Conservation (phyloP, 2,113 vertebrate genomes). For the Albula glossodonta region DNA sequence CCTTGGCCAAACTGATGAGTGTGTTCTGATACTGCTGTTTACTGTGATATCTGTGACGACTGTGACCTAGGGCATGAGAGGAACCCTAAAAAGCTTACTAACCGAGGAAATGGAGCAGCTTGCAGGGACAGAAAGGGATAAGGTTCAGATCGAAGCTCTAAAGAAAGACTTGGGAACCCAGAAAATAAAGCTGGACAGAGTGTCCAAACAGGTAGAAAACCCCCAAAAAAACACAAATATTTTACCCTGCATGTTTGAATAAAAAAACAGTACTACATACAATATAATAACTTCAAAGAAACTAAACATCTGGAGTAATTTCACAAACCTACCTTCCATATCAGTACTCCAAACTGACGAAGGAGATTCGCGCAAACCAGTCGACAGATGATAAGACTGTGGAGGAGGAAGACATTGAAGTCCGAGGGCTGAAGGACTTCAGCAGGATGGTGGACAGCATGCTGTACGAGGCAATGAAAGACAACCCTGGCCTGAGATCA, state of each 20-base stretch:
- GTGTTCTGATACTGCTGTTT: constrained; percentile 30
- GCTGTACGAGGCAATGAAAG: constrained; percentile 68
- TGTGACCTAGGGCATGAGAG: constrained; percentile 74
- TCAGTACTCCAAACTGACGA: constrained; percentile 80
- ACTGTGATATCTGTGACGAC: too few species aligned
- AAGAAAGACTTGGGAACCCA: constrained; percentile 75
- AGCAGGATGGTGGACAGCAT: constrained; percentile 73
- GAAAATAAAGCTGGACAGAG: constrained; percentile 79
- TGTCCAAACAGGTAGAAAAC: constrained; percentile 79
- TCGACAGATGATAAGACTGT: constrained; percentile 67
- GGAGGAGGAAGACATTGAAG: constrained; percentile 81
- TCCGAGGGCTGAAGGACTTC: constrained; percentile 78
- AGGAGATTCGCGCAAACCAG: constrained; percentile 71
- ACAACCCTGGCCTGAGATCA: constrained; percentile 66
- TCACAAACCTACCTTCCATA: background rate
- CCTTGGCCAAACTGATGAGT: background rate
- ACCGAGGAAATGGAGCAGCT: constrained; percentile 62
- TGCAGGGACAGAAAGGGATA: constrained; percentile 61
- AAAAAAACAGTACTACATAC: background rate
- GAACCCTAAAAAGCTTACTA: constrained; percentile 60
- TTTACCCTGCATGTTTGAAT: background rate
- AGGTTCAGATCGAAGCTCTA: constrained; percentile 62
- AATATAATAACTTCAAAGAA: background rate
- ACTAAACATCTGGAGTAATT: background rate
- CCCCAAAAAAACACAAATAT: too few species aligned